Evolutionary conservation across 1,140 invertebrate genomes (phyloP).

Genomic region (Orchestia grillus): DNA sequence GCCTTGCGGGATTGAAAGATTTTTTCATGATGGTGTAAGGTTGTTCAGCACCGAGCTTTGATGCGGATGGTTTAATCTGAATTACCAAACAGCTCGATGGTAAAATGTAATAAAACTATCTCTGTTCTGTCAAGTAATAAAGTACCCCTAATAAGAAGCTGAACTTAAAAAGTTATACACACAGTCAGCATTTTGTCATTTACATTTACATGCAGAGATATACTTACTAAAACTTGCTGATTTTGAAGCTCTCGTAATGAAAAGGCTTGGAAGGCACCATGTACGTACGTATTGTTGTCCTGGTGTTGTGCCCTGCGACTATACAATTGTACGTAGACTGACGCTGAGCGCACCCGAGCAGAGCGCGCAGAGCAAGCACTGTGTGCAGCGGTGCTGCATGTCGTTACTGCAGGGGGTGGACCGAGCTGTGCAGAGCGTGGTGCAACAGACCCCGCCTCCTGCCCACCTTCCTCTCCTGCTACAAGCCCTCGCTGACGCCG

Average conservation of each 20-base stretch:
- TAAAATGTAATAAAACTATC: no score
- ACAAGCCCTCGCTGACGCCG: constrained; percentile 57
- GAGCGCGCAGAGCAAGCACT: neutral
- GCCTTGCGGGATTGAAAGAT: no score
- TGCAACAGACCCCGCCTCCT: constrained; percentile 63
- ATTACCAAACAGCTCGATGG: no score
- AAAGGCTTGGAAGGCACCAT: neutral
- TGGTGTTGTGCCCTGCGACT: neutral
- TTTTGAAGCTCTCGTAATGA: neutral
- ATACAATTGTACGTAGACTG: neutral
- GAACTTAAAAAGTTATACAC: neutral
- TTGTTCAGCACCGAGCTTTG: no score
- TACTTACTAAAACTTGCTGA: neutral
- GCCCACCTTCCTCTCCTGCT: constrained; percentile 57
- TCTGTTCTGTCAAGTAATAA: no score
- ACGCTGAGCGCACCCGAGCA: neutral
- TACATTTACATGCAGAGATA: no score
- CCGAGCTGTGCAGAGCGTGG: constrained; percentile 55
- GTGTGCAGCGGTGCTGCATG: constrained; percentile 36
- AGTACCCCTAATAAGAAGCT: no score
- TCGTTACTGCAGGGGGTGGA: constrained; percentile 60
- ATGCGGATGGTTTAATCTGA: no score
- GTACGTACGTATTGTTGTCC: neutral
- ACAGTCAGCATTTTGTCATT: neutral
- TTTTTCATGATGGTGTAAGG: no score